Evolutionary conservation across 1,140 invertebrate species (phyloP), one percentile per base, ranked within the genome.

Genomic region (Gryllus bimaculatus): DNA sequence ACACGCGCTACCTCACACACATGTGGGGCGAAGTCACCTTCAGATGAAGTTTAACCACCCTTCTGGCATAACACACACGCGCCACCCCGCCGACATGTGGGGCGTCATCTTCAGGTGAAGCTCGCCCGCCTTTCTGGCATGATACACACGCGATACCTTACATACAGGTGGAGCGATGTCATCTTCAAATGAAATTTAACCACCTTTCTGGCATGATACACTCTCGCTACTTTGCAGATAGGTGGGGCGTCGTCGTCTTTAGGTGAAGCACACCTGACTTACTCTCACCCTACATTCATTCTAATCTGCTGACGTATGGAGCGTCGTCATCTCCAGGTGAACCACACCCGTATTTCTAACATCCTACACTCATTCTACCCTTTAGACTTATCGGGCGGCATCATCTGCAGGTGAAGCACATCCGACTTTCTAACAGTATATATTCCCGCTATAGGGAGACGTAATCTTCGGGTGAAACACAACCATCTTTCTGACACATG

Each of bases 391-490:
- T 94, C 8, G 8, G n/a, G 73, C n/a, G 26, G n/a, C 8, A 89
- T 94, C 81, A 86, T 93, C 15, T 93, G 93, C 84, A 93, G 91
- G 93, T 94, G 88, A 86, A 84, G n/a, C n/a, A n/a, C n/a, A 85
- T 86, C 96, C 15, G 89, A 97, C 0, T 95, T 94, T 0, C 87
- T 98, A 75, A 95, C 96, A 0, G 93, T 93, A 82, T 94, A 95
- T 82, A 89, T 90, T 80, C 83, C 39, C 85, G 85, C 81, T 82
- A 83, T 94, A 92, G 93, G 93, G 93, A 8, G 85, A 94, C 8
- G 89, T 94, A 80, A 86, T 93, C 15, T 93, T 93, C 84, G 93
- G 91, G 93, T 94, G 88, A 86, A 84, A 5, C 5, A 2, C 5
- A 39, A 39, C 26, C 26, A 39, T 39, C 1, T 39, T 39, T 39